Base-by-base conservation (phyloP, 2,113 vertebrate species). In the Misgurnus mizolepis region DNA sequence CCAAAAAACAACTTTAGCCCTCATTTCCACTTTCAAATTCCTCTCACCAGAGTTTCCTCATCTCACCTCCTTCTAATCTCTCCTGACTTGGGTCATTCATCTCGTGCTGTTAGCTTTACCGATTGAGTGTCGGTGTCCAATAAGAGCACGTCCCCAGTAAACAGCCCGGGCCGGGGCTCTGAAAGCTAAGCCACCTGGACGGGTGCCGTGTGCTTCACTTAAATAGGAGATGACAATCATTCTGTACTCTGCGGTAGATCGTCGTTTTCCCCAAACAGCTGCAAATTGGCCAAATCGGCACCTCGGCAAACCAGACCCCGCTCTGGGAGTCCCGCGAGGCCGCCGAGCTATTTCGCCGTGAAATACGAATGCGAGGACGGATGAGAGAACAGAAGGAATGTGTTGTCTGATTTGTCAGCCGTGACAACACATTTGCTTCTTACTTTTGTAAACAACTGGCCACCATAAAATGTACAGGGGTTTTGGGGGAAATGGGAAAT, bases 221-320 rank as follows among this genome's bases (percentile, higher is more conserved):
- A 77, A 77, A 77, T 77, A 77, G 62, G 69, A 80, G 50, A 80
- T 73, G 69, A 80, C 79, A 80, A 74, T 80, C 60, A 80, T 60
- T 80, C 79, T 80, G 79, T 71, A 67, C 60, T 80, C 61, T 74
- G n/a, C 67, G 53, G 70, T 71, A 53, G 78, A 64, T 62, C 60
- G 47, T 39, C 58, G 68, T 65, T 65, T 62, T 80, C 70, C 68
- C 47, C 47, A 14, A 9, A 60, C 68, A 53, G 60, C 50, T 11
- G 47, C 60, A 80, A 80, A 80, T 80, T 80, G 69, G 69, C 60
- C 69, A 80, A 80, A 80, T 65, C 34, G 11, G 47, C 70, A 71
- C 45, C 69, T 65, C 69, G 11, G 68, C 69, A 65, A 64, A 66
- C 61, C 11, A 66, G 62, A 15, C 47, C 66, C 62, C 9, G 75